phyloP scores from a whole-genome alignment of 2,113 vertebrate species.

The Dasyprocta punctata region DNA sequence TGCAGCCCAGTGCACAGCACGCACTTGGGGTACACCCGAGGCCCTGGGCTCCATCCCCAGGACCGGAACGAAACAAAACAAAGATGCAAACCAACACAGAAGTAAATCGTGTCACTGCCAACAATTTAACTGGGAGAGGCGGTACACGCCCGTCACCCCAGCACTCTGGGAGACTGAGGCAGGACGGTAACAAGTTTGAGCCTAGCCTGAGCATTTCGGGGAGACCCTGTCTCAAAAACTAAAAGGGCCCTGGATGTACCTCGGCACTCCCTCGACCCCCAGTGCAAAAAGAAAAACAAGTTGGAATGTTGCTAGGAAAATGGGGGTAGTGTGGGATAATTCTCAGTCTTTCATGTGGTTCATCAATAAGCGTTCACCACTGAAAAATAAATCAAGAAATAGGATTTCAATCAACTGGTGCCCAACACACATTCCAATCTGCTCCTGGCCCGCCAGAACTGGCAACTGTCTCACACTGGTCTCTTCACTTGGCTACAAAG shows the following conservation, averaged over 20 bases:
- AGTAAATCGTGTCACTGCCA: neutral
- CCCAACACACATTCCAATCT: neutral
- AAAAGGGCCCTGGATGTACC: neutral
- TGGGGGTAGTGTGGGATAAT: neutral
- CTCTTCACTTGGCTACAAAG: neutral
- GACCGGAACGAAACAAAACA: neutral
- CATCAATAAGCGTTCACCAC: neutral
- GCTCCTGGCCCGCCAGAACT: rapidly evolving
- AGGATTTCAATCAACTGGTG: neutral
- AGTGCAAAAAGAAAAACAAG: neutral
- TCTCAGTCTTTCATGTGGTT: neutral
- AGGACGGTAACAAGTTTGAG: neutral
- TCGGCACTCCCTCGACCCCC: neutral
- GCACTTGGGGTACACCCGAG: neutral
- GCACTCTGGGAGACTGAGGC: neutral
- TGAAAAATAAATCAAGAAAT: neutral
- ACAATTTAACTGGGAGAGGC: neutral
- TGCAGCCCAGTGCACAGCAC: neutral
- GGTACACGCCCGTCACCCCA: neutral
- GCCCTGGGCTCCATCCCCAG: neutral
- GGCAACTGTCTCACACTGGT: too few species aligned
- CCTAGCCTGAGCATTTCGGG: neutral
- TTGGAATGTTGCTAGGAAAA: neutral
- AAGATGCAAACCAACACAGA: neutral
- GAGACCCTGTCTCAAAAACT: neutral